A percentile compares a stretch with the other conserved stretches of the same genome.
Evolutionary conservation across 2,113 vertebrate species (phyloP).

Genomic region (Dasypus novemcinctus): DNA sequence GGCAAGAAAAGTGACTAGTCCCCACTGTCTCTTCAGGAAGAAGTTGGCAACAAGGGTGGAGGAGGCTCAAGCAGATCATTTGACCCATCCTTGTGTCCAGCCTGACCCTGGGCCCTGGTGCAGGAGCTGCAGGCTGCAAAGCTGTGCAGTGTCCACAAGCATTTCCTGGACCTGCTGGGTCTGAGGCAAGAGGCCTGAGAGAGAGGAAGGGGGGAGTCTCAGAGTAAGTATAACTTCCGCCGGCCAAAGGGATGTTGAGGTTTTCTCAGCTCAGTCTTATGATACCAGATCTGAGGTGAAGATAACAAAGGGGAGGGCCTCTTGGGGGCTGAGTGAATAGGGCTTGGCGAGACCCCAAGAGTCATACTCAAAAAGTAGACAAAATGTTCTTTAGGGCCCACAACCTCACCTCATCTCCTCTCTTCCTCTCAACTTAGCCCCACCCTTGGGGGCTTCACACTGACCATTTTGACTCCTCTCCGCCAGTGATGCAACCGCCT

Average conservation of each 20-base stretch:
- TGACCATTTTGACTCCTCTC: background rate
- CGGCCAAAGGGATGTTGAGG: slow-evolving; percentile 36
- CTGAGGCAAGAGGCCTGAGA: background rate
- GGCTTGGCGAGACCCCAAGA: background rate
- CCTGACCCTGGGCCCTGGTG: accelerated
- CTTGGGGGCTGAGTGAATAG: background rate
- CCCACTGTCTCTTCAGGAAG: background rate
- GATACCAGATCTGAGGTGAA: background rate
- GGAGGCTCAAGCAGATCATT: background rate
- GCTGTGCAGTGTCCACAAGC: accelerated
- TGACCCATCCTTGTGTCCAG: background rate
- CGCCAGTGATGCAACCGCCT: background rate
- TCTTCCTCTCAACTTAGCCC: background rate
- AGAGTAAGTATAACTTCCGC: background rate
- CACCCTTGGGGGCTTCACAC: background rate
- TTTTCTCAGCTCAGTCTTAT: slow-evolving; percentile 5
- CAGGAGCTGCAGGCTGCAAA: background rate
- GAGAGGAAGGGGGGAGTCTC: too few species aligned
- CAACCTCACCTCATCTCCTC: too few species aligned
- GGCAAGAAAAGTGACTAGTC: background rate
- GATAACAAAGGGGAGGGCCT: background rate
- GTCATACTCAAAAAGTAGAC: background rate
- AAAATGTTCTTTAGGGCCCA: too few species aligned
- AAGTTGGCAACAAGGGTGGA: background rate
- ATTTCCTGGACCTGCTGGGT: background rate